Base-by-base conservation (phyloP, 2,888 invertebrate species). In the Sarcophaga rosellei region DNA sequence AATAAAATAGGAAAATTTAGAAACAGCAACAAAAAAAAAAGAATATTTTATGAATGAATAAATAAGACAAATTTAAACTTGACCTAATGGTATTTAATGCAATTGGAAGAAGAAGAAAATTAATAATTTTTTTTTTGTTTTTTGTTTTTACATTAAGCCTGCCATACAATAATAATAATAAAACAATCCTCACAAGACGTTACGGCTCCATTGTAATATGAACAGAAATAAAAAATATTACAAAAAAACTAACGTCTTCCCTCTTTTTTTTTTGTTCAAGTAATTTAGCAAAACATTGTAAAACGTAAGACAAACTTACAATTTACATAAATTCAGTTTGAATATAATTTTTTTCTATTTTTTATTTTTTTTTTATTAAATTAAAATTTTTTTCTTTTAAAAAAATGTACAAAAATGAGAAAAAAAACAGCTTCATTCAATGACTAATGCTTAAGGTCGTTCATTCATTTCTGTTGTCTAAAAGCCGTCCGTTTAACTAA, bases 371-470 rank as follows among this genome's bases (percentile, higher is more conserved):
- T 82, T 77, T 83, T 69, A 59, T 80, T 61, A 83, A 81, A 77
- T 61, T 72, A 68, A 59, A 65, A 63, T 35, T 35, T 35, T 35
- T 35, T 35, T 35, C 35, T 35, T 35, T 8, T 8, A 35, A 35
- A 35, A 35, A 35, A 35, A 35, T 35, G 10, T 35, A 35, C 8
- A 25, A 35, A 35, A 35, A 35, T 4, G 11, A 12, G 12, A 4
- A 11, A 47, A 47, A 47, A 47, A 47, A 23, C 8, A 68, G 15
- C 23, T 44, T 62, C 47, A 82, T 72, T 66, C 81, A 78, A 86
- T 86, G 86, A 86, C 86, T 86, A 86, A 86, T 81, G 66, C 78
- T 86, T 86, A 86, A 86, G 86, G 86, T 84, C 86, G 86, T 86
- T 86, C 78, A 81, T 77, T 57, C 76, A 72, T 72, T 70, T 76